These are phyloP conservation scores for Onthophagus sagittarius DNA, from an alignment of 2,888 invertebrate genomes.

Conservation along the genomic window DNA sequence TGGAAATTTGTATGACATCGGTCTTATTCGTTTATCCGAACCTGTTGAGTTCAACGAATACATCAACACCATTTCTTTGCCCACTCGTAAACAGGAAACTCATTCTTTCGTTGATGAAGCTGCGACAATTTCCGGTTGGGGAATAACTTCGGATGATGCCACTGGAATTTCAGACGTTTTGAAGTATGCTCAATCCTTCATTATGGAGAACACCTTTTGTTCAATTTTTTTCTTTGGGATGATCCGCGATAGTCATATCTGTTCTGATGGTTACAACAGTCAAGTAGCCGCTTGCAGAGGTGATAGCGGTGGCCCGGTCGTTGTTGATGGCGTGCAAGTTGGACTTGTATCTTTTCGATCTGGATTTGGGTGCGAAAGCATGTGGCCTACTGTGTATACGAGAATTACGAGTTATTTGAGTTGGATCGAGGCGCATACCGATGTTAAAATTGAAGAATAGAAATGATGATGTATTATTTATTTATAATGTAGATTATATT, in stretches of 20 bases:
- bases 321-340: slow-evolving; percentile 21
- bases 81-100: slow-evolving; percentile 29
- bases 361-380: slow-evolving; percentile 43
- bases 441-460: slow-evolving; percentile 14
- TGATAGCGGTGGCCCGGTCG: slow-evolving; percentile 45
- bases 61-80: slow-evolving; percentile 26
- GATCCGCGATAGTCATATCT: slow-evolving; percentile 49
- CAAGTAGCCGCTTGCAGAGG: slow-evolving; percentile 52
- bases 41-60: slow-evolving; percentile 34
- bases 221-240: slow-evolving; percentile 45
- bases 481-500: neutral
- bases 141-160: slow-evolving; percentile 40
- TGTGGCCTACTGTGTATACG: slow-evolving; percentile 47
- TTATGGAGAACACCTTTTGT: slow-evolving; percentile 36
- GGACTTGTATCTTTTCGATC: slow-evolving; percentile 42
- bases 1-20: slow-evolving; percentile 47
- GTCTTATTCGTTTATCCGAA: slow-evolving; percentile 46
- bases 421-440: slow-evolving; percentile 37
- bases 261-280: slow-evolving; percentile 45
- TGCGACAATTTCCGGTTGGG: slow-evolving; percentile 52
- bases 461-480: too few species aligned
- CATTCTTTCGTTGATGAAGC: slow-evolving; percentile 42
- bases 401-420: slow-evolving; percentile 41
- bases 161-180: slow-evolving; percentile 7
- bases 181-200: neutral